Percentiles rank a stretch among this genome's conserved stretches.
Conservation (phyloP, 2,113 vertebrate genomes). For the Caranx ignobilis region DNA sequence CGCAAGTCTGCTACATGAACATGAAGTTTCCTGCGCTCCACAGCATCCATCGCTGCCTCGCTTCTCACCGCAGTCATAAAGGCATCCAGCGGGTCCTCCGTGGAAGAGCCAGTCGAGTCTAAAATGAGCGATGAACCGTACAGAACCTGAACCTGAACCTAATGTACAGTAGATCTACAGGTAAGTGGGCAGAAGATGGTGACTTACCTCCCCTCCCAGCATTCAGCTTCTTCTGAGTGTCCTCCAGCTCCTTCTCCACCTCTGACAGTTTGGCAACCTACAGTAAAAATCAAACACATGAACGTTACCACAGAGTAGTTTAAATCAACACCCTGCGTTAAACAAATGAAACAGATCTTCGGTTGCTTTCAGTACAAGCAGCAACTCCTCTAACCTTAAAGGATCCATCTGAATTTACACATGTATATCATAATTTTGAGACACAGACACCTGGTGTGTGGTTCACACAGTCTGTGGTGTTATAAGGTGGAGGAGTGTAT, state of each 20-base stretch:
- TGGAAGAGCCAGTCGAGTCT: slow-evolving; percentile 84
- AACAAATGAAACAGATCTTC: too few relatives aligned
- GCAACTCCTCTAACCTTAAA: neutral
- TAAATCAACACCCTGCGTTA: neutral
- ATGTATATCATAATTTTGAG: neutral
- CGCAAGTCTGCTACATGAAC: slow-evolving; percentile 89
- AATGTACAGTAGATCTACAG: neutral
- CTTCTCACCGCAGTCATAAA: slow-evolving; percentile 94
- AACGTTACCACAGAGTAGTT: neutral
- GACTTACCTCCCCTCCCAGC: slow-evolving; percentile 87
- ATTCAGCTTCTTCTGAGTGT: slow-evolving; percentile 89
- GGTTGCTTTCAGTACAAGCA: neutral
- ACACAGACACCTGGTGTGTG: neutral
- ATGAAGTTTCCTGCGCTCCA: slow-evolving; percentile 94
- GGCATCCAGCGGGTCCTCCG: slow-evolving; percentile 94
- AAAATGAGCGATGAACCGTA: neutral
- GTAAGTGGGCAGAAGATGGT: neutral
- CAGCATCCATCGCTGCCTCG: slow-evolving; percentile 86
- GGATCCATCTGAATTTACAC: neutral
- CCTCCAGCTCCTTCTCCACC: slow-evolving; percentile 90
- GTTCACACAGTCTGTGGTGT: neutral
- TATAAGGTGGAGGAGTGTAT: neutral
- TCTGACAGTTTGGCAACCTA: slow-evolving; percentile 91
- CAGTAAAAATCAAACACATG: neutral
- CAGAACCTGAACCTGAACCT: neutral